Conservation (phyloP, 1,140 invertebrate genomes). For the Maconellicoccus hirsutus region DNA sequence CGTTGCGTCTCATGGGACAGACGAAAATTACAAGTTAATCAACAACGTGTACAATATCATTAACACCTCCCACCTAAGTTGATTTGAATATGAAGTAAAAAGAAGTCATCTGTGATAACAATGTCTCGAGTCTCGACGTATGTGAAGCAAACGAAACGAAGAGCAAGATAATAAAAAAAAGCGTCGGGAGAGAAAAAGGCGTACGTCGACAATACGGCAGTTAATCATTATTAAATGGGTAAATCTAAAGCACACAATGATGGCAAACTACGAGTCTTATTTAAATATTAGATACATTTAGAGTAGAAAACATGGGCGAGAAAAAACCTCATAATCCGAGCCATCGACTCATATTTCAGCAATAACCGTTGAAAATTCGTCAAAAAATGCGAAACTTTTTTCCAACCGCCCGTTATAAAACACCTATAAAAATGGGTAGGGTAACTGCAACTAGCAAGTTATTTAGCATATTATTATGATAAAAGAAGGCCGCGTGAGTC, state of each 20-base stretch:
- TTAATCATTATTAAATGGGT: not conserved
- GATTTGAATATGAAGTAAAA: not conserved
- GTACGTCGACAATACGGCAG: not conserved
- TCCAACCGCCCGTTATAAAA: constrained; percentile 22
- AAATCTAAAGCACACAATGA: not conserved
- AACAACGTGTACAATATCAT: not conserved
- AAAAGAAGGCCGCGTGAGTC: constrained; percentile 20
- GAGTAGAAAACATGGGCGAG: not conserved
- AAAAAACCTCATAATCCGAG: not conserved
- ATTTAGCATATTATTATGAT: constrained; percentile 23
- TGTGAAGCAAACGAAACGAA: not conserved
- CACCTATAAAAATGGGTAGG: constrained; percentile 22
- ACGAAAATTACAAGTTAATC: constrained; percentile 4
- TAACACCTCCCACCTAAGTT: not conserved
- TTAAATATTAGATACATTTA: constrained; percentile 4
- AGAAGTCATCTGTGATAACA: not conserved
- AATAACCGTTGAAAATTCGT: constrained; percentile 18
- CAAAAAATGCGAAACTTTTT: constrained; percentile 19
- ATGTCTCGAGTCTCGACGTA: not conserved
- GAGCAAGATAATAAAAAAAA: too few species aligned
- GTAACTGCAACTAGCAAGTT: constrained; percentile 19
- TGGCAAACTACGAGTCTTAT: not conserved
- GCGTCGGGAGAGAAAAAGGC: too few species aligned
- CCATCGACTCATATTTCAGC: not conserved
- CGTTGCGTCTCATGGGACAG: too few species aligned